Conservation (phyloP, 2,888 invertebrate species). For the Cecidostiba fungosa region DNA sequence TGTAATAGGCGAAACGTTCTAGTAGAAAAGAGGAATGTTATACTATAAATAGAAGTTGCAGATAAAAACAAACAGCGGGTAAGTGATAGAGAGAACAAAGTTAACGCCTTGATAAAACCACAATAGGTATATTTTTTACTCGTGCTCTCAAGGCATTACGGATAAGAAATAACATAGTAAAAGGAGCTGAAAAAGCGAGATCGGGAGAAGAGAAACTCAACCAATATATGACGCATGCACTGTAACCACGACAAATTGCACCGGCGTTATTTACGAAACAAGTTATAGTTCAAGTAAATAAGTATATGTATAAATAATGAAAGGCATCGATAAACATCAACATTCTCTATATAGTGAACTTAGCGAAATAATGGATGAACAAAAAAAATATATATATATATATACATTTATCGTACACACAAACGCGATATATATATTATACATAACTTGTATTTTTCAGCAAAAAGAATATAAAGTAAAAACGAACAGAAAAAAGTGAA, state of each 20-base stretch:
- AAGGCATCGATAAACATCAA: constrained; percentile 40
- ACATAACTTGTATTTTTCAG: constrained; percentile 52
- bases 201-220: constrained; percentile 24
- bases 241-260: constrained; percentile 54
- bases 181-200: neutral
- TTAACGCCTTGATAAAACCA: constrained; percentile 47
- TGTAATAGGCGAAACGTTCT: neutral
- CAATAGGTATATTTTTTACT: constrained; percentile 58
- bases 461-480: constrained; percentile 25
- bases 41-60: constrained; percentile 31
- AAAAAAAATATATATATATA: constrained; percentile 26
- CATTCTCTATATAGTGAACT: constrained; percentile 43
- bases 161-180: constrained; percentile 39
- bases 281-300: constrained; percentile 27
- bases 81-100: constrained; percentile 52
- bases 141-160: constrained; percentile 42
- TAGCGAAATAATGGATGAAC: constrained; percentile 39
- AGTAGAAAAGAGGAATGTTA: neutral
- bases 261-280: constrained; percentile 37
- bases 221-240: constrained; percentile 25
- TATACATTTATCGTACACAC: constrained; percentile 36
- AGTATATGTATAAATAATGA: constrained; percentile 1
- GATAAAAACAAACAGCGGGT: constrained; percentile 39
- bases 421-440: constrained; percentile 46
- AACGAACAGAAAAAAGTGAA: constrained; percentile 15